phyloP scores from a whole-genome alignment of 2,888 invertebrate species.

The Macroteleia sp. region DNA sequence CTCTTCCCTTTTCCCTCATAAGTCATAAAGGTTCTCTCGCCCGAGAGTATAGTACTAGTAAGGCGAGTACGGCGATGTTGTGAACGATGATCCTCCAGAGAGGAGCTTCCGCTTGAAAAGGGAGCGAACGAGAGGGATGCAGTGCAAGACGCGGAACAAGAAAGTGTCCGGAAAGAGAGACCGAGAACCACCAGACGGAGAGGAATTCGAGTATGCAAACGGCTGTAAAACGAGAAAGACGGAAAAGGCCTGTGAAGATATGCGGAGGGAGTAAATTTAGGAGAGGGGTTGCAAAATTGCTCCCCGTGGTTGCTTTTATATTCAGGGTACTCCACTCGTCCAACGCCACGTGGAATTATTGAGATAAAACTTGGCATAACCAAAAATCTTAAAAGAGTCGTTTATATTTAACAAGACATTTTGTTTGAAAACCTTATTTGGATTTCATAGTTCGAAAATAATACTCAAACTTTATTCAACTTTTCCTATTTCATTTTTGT shows the following conservation, averaged over 20 bases:
- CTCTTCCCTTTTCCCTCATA: conserved; percentile 68
- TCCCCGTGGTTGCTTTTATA: conserved; percentile 65
- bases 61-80: conserved; percentile 57
- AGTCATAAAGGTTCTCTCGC: conserved; percentile 71
- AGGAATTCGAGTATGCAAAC: conserved; percentile 60
- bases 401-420: too few species aligned
- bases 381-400: too few species aligned
- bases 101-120: conserved; percentile 52
- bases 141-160: conserved; percentile 11
- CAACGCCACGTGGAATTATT: conserved; percentile 50
- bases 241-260: conserved; percentile 22
- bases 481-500: too few species aligned
- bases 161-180: conserved; percentile 53
- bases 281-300: conserved; percentile 51
- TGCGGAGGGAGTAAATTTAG: conserved; percentile 9
- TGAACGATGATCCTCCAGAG: conserved; percentile 68
- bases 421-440: too few species aligned
- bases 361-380: conserved; percentile 35
- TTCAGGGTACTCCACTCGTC: conserved; percentile 52
- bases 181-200: conserved; percentile 35
- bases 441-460: too few species aligned
- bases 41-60: conserved; percentile 50
- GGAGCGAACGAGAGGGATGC: conserved; percentile 33
- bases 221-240: conserved; percentile 43
- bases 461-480: too few species aligned